Conservation (phyloP, 2,888 invertebrate genomes). For the Ernsta delagoae region DNA sequence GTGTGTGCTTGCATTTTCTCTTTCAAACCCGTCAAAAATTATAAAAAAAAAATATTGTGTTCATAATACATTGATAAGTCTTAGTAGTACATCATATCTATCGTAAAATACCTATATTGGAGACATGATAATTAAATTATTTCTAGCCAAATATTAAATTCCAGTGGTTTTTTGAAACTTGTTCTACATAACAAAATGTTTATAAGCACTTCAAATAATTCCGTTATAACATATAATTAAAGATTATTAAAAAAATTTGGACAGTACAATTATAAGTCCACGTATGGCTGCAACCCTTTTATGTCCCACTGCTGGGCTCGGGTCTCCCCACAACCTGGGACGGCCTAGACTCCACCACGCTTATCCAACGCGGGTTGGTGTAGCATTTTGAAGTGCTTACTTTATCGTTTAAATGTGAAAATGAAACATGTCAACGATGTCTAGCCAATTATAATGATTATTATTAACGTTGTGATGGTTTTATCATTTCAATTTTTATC, state of each 20-base stretch:
- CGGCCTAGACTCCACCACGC: no score
- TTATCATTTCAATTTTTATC: neutral
- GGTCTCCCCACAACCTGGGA: no score
- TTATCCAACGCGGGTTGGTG: no score
- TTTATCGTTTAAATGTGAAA: no score
- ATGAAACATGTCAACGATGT: neutral
- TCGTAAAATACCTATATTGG: neutral
- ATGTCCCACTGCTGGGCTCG: no score
- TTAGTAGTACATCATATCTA: neutral
- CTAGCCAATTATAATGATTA: neutral
- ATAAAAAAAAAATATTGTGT: neutral
- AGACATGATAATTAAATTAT: neutral
- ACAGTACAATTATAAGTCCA: no score
- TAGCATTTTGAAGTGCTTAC: neutral
- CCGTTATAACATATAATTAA: no score
- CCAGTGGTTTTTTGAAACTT: neutral
- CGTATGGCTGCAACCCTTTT: no score
- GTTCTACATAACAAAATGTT: neutral
- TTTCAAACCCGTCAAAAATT: neutral
- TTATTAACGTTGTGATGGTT: no score
- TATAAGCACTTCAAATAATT: neutral
- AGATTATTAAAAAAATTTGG: no score
- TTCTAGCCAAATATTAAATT: constrained; percentile 7
- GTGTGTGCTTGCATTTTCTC: neutral
- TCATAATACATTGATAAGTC: constrained; percentile 3